Conservation (phyloP, 2,113 vertebrate genomes). For the Antigone vipio region DNA sequence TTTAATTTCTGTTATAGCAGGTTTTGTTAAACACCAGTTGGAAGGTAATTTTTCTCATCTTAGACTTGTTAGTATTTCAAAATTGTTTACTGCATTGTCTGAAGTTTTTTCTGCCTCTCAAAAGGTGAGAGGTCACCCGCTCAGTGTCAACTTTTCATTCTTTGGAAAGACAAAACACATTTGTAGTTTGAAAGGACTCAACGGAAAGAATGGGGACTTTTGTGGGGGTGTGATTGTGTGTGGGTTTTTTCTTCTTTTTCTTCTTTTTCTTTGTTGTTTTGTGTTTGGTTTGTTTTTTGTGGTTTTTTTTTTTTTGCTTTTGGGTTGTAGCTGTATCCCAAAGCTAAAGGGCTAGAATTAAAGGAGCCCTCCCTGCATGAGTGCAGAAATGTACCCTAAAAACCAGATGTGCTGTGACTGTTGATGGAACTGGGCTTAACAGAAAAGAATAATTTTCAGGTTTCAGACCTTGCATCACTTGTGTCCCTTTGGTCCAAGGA, state of each 20-base stretch:
- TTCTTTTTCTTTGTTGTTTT: no score
- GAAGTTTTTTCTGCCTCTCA: not conserved
- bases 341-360: not conserved
- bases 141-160: not conserved
- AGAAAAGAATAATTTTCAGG: not conserved
- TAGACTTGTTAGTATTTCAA: not conserved
- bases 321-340: not conserved
- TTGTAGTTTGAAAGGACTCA: not conserved
- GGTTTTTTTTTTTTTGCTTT: not conserved
- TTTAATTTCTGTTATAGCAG: not conserved
- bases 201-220: not conserved
- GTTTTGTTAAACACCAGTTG: not conserved
- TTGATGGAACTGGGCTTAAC: not conserved
- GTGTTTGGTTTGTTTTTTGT: no score
- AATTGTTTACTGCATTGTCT: not conserved
- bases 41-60: not conserved
- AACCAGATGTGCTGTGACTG: not conserved
- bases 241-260: no score
- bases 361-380: not conserved
- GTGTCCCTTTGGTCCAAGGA: not conserved
- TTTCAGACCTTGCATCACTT: not conserved
- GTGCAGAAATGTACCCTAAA: not conserved
- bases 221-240: not conserved
- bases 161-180: not conserved
- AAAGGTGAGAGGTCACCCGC: not conserved